Percentiles rank a stretch among this genome's conserved stretches.
These are phyloP conservation scores for Chymomyza fuscimana DNA, from an alignment of 2,888 invertebrate genomes.

Conservation along the genomic window DNA sequence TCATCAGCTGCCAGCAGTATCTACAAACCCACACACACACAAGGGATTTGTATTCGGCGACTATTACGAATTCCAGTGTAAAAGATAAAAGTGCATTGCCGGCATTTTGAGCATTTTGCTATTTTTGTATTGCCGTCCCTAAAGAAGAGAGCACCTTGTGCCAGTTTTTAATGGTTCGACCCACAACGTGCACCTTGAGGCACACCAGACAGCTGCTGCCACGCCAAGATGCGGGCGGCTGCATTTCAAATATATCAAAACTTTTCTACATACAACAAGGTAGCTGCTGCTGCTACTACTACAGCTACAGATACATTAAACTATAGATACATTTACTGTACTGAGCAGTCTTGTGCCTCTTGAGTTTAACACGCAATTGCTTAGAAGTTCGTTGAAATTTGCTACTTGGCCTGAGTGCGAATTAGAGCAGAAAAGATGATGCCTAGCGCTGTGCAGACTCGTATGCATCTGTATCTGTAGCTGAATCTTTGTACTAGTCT, in stretches of 20 bases:
- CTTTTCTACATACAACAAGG: slow-evolving; percentile 12
- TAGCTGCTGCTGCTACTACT: neutral
- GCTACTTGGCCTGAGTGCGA: slow-evolving; percentile 73
- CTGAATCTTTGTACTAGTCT: slow-evolving; percentile 7
- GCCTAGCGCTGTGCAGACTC: slow-evolving; percentile 38
- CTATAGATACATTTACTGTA: neutral
- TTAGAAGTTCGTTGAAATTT: slow-evolving; percentile 61
- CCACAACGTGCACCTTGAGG: slow-evolving; percentile 33
- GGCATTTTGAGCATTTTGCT: slow-evolving; percentile 29
- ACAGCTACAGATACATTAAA: neutral
- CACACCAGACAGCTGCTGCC: slow-evolving; percentile 40
- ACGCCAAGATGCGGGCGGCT: slow-evolving; percentile 59
- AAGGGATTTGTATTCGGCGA: neutral
- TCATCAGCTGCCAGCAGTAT: slow-evolving; percentile 1
- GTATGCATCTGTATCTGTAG: slow-evolving; percentile 2
- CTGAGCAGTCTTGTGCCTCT: neutral
- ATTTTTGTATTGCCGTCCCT: slow-evolving; percentile 41
- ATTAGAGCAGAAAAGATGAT: slow-evolving; percentile 72
- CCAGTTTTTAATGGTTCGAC: slow-evolving; percentile 20
- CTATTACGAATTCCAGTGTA: slow-evolving; percentile 24
- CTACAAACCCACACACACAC: neutral
- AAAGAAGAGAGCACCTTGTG: slow-evolving; percentile 19
- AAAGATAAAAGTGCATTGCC: slow-evolving; percentile 48
- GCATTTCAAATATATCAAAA: slow-evolving; percentile 67
- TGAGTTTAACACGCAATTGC: slow-evolving; percentile 66